These are phyloP conservation scores for Drosophila takahashii DNA, from an alignment of 1,140 invertebrate genomes.

Conservation along the genomic window DNA sequence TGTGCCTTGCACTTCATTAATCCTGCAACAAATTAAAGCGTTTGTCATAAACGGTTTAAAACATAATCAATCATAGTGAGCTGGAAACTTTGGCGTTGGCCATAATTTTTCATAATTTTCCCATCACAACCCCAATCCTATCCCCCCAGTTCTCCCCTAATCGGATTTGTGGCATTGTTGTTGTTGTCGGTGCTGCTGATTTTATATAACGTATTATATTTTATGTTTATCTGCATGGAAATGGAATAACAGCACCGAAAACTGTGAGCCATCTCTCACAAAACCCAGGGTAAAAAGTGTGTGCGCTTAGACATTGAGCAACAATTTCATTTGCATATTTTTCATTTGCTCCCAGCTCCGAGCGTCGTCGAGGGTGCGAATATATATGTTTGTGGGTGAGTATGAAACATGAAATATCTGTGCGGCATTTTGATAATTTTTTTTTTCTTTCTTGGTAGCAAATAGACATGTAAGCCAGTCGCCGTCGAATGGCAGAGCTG, in stretches of 20 bases:
- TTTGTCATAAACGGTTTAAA: slow-evolving; percentile 74
- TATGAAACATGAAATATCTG: slow-evolving; percentile 43
- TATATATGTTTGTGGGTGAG: slow-evolving; percentile 4
- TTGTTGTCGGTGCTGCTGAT: slow-evolving; percentile 53
- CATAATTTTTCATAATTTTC: slow-evolving; percentile 69
- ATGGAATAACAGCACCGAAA: slow-evolving; percentile 70
- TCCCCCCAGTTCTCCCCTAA: slow-evolving; percentile 29
- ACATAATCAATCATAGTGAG: slow-evolving; percentile 70
- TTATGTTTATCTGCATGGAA: slow-evolving; percentile 72
- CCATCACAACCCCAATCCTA: slow-evolving; percentile 22
- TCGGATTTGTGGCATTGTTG: slow-evolving; percentile 49
- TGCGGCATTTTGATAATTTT: slow-evolving; percentile 63
- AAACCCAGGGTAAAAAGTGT: slow-evolving; percentile 30
- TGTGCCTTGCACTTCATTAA: slow-evolving; percentile 63
- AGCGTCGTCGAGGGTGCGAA: slow-evolving; percentile 50
- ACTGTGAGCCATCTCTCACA: slow-evolving; percentile 38
- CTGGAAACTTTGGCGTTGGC: slow-evolving; percentile 39
- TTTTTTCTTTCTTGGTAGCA: slow-evolving; percentile 5
- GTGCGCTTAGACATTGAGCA: slow-evolving; percentile 68
- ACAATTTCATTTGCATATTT: slow-evolving; percentile 83
- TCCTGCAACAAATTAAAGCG: slow-evolving; percentile 71
- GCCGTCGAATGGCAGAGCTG: slow-evolving; percentile 58
- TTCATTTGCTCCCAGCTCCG: slow-evolving; percentile 61
- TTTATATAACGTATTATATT: slow-evolving; percentile 75
- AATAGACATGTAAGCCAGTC: slow-evolving; percentile 60